Conservation (phyloP, 2,797 vertebrate genomes). For the Lagocephalus sceleratus region DNA sequence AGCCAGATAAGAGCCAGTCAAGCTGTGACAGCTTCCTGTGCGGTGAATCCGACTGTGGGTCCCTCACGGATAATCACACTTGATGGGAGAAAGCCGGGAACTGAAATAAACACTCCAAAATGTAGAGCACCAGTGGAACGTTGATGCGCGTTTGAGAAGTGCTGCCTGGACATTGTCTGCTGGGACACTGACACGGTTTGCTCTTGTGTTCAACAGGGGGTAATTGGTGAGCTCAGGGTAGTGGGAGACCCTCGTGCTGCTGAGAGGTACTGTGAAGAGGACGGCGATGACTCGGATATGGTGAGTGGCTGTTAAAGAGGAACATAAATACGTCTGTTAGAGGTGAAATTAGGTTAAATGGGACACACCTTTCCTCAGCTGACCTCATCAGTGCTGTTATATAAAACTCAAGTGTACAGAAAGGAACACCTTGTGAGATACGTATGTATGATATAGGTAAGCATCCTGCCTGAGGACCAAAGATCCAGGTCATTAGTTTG, state of each 20-base stretch:
- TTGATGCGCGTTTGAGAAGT: too few species aligned
- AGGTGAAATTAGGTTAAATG: too few species aligned
- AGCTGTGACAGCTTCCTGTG: slow-evolving; percentile 33
- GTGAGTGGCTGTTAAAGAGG: slow-evolving; percentile 68
- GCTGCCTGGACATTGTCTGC: slow-evolving; percentile 6
- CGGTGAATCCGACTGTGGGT: slow-evolving; percentile 31
- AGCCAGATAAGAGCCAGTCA: slow-evolving; percentile 29
- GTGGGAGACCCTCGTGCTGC: slow-evolving; percentile 81
- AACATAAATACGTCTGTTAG: not conserved
- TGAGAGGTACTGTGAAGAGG: slow-evolving; percentile 85
- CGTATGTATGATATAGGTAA: too few species aligned
- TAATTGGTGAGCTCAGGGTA: slow-evolving; percentile 85
- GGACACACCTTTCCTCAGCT: too few species aligned
- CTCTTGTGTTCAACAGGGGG: slow-evolving; percentile 72
- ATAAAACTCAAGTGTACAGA: not conserved
- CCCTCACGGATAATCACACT: slow-evolving; percentile 33
- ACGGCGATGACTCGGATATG: slow-evolving; percentile 84
- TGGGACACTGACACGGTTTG: not conserved
- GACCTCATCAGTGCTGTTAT: not conserved
- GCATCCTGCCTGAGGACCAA: too few species aligned
- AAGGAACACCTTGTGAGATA: too few species aligned
- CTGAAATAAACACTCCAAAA: not conserved
- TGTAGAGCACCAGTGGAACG: too few species aligned
- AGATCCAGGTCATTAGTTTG: too few species aligned
- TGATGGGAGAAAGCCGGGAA: slow-evolving; percentile 20